Evolutionary conservation across 2,113 vertebrate species (phyloP).

Genomic region (Aspiorhynchus laticeps): DNA sequence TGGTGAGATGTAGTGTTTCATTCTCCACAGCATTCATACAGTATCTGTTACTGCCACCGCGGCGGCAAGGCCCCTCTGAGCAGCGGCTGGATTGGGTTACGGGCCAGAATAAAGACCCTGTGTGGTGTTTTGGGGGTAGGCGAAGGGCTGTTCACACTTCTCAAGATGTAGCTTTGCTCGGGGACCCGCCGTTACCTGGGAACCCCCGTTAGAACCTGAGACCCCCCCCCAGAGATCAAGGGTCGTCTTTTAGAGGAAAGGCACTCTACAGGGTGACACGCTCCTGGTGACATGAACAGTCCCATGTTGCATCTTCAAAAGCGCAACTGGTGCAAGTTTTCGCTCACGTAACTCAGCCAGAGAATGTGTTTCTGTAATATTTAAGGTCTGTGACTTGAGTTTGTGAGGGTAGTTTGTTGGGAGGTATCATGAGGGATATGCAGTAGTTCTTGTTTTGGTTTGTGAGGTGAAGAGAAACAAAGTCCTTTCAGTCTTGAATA

Average conservation of each 20-base stretch:
- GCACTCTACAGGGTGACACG: slow-evolving; percentile 21
- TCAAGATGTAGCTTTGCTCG: background rate
- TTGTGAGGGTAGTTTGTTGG: background rate
- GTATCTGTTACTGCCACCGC: background rate
- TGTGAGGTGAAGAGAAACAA: background rate
- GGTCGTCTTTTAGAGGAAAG: slow-evolving; percentile 63
- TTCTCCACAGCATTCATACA: background rate
- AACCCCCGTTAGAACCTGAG: slow-evolving; percentile 50
- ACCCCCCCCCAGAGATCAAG: slow-evolving; percentile 49
- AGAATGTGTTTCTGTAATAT: background rate
- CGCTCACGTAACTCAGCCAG: background rate
- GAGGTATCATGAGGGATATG: background rate
- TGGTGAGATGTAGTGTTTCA: background rate
- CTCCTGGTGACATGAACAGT: slow-evolving; percentile 50
- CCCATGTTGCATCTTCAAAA: slow-evolving; percentile 36
- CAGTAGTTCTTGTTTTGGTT: background rate
- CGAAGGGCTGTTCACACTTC: slow-evolving; percentile 9
- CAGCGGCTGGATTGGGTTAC: slow-evolving; percentile 52
- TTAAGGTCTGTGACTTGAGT: background rate
- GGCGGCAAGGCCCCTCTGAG: background rate
- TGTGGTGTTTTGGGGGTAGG: background rate
- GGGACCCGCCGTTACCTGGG: background rate
- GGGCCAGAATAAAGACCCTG: slow-evolving; percentile 44
- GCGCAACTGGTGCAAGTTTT: background rate
- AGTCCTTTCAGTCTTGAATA: background rate